phyloP scores from a whole-genome alignment of 1,140 invertebrate species.

The Liolophura sinensis region DNA sequence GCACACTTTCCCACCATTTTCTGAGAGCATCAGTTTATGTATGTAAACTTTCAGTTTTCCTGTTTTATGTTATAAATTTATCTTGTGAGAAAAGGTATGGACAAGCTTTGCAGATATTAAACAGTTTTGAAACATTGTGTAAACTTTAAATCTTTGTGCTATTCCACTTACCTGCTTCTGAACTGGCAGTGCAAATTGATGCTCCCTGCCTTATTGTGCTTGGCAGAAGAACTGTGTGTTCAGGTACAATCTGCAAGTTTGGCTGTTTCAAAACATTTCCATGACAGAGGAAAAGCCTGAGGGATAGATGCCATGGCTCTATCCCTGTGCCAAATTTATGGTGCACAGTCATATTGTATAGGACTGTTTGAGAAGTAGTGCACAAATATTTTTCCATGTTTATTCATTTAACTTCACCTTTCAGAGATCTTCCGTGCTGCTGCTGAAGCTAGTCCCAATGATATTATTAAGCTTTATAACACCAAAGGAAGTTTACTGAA shows the following conservation, averaged over 20 bases:
- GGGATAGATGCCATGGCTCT: not conserved
- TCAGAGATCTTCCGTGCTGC: conserved; percentile 53
- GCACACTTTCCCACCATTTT: no score
- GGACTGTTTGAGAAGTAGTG: not conserved
- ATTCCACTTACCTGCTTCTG: no score
- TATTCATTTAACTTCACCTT: conserved; percentile 18
- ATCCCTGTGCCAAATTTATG: not conserved
- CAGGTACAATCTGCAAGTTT: not conserved
- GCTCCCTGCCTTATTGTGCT: no score
- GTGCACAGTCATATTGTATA: not conserved
- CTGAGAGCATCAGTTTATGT: no score
- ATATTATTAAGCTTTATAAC: conserved; percentile 56
- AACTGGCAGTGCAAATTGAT: no score
- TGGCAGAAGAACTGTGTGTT: not conserved
- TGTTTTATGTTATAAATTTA: no score
- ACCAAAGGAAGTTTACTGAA: conserved; percentile 67
- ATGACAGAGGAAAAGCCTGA: not conserved
- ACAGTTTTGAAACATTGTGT: no score
- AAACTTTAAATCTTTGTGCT: no score
- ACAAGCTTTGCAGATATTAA: no score
- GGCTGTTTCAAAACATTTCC: not conserved
- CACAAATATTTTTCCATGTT: not conserved
- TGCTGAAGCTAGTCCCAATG: conserved; percentile 50
- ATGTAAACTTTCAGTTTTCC: no score
- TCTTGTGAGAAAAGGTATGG: no score